Base-by-base conservation (phyloP, 2,797 vertebrate species). In the Danionella dracula region DNA sequence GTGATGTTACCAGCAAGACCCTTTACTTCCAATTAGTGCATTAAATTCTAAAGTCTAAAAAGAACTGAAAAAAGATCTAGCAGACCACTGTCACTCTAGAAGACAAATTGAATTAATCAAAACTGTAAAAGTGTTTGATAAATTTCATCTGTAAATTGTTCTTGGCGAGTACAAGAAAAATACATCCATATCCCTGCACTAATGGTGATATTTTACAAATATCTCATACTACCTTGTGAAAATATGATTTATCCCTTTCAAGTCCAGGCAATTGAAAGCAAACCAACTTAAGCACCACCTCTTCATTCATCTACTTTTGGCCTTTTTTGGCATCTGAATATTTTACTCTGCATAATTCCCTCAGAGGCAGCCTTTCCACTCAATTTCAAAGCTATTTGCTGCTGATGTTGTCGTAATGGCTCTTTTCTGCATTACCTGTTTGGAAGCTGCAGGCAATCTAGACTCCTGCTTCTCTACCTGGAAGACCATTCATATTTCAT, bases 331-430 rank as follows among this genome's bases (percentile, higher is more conserved):
- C 19, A 17, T 9, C 16, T 62, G 57, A 68, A 68, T 65, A 56
- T 67, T 34, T 51, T 51, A 17, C 46, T 38, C 50, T 8, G 4
- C 48, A 34, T 74, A 50, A 63, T 68, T 71, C 56, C 32, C 23
- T 56, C 37, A 42, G 53, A 61, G 55, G 35, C 59, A 41, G 57
- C 57, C 40, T 71, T 73, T 70, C 58, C 53, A 57, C 56, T 75
- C 63, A 69, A 75, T 68, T 75, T 73, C 45, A 72, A 57, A 70
- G 60, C 60, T 49, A 76, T 74, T 74, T 74, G 66, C 53, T 5
- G 60, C 42, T 55, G 67, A 68, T 73, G 60, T 75, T 72, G 48
- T 40, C 35, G 37, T 75, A 72, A 72, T 67, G 60, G 63, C 50
- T 61, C 35, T 73, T 46, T 71, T 70, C 70, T 71, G 63, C 45